A percentile compares a stretch with the other conserved stretches of the same genome.
phyloP scores from a whole-genome alignment of 1,140 invertebrate genomes.

The Coenobita brevimanus region DNA sequence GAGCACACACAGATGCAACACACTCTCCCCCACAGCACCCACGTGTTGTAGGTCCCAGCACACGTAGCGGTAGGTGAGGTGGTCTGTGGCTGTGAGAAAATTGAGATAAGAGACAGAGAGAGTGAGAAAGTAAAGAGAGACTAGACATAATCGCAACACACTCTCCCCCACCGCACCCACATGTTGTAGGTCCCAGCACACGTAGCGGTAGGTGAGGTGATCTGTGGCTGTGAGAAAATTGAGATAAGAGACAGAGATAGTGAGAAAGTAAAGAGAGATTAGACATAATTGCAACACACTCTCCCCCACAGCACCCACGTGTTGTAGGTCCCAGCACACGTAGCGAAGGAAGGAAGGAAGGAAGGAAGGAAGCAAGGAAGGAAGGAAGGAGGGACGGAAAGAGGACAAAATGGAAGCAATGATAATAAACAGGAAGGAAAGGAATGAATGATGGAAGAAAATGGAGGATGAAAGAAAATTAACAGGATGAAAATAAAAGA shows the following conservation, averaged over 20 bases:
- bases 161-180: constrained; percentile 97
- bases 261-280: too few species aligned
- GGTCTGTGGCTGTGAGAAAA: constrained; percentile 75
- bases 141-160: constrained; percentile 93
- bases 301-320: constrained; percentile 96
- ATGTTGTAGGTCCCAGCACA: constrained; percentile 94
- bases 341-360: too few species aligned
- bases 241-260: constrained; percentile 29
- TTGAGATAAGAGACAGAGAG: constrained; percentile 5
- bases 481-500: too few species aligned
- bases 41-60: constrained; percentile 95
- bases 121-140: constrained; percentile 3
- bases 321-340: constrained; percentile 93
- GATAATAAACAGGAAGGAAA: too few species aligned
- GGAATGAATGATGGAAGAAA: too few species aligned
- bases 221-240: too few species aligned
- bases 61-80: constrained; percentile 84
- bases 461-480: too few species aligned
- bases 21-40: constrained; percentile 96
- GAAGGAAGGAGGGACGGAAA: too few species aligned
- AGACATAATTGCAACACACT: constrained; percentile 94
- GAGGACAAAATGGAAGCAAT: too few species aligned
- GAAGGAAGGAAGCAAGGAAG: too few species aligned
- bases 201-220: constrained; percentile 83
- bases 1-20: constrained; percentile 93